Percentiles rank a stretch among this genome's conserved stretches.
phyloP scores from a whole-genome alignment of 2,888 invertebrate genomes.

The Antheraea assamensis region DNA sequence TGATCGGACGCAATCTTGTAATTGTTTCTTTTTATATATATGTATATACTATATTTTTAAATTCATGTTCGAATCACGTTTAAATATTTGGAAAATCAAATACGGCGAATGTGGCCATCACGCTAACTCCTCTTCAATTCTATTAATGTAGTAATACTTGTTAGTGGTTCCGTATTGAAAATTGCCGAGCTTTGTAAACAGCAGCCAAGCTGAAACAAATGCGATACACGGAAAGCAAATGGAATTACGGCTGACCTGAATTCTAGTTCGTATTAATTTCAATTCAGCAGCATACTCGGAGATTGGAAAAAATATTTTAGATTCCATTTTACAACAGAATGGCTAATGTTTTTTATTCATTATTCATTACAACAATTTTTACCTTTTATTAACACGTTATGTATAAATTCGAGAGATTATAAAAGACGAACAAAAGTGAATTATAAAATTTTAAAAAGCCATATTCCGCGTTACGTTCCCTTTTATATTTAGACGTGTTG shows the following conservation, averaged over 20 bases:
- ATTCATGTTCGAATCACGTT: neutral
- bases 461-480: neutral
- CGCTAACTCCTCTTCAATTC: neutral
- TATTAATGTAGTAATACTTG: neutral
- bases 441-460: neutral
- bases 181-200: neutral
- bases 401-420: neutral
- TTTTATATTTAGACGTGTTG: neutral
- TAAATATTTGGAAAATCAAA: neutral
- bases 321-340: neutral
- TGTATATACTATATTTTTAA: too few species aligned
- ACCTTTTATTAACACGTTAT: neutral
- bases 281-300: neutral
- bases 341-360: neutral
- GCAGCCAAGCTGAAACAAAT: neutral
- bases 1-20: too few species aligned
- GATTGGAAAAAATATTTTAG: neutral
- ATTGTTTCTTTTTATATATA: too few species aligned
- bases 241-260: conserved; percentile 6
- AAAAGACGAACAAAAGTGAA: neutral
- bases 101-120: neutral
- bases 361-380: neutral
- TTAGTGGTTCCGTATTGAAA: neutral
- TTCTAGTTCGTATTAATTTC: conserved; percentile 1
- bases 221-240: neutral